Evolutionary conservation across 1,140 invertebrate species (phyloP), one percentile per base, ranked within the genome.

Genomic region (Drosophila pectinifera): DNA sequence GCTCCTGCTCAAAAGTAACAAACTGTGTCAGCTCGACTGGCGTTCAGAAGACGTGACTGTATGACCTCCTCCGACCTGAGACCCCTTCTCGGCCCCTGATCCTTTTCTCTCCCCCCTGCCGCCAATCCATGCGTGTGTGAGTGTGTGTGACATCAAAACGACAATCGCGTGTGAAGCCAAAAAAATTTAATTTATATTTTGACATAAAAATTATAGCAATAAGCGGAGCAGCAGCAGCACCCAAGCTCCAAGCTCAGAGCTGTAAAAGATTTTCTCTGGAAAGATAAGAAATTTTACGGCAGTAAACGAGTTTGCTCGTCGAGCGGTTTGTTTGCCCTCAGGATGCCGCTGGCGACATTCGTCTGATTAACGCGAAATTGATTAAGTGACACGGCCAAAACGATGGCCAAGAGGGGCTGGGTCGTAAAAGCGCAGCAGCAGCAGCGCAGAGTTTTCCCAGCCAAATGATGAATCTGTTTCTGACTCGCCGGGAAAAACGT

Each of bases 161-260:
- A 88, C 84, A 89, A 88, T 80, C 83, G 83, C 83, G 83, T 88
- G 83, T 89, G 84, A 89, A 83, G 84, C 72, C 49, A 54, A 70
- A 88, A 89, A 88, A 86, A 89, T 88, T 88, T 89, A 89, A 89
- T 88, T 88, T 89, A 89, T 88, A 89, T 88, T 88, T 88, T 88
- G 83, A 88, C 83, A 88, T 88, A 89, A 89, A 88, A 88, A 88
- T 88, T 88, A 89, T 88, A 88, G 83, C 83, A 88, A 88, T 86
- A 88, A 88, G 83, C 72, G 24, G 73, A 67, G 39, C 41, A 68
- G 64, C 56, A 58, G 41, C 59, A 62, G 16, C 22, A 14, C 42
- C 34, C 20, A 18, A 20, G 41, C 48, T 42, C 11, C 38, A n/a
- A 43, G 24, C 11, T 18, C 38, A 26, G n/a, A 69, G 67, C 48